phyloP scores from a whole-genome alignment of 2,888 invertebrate species.

The Abscondita cerata region DNA sequence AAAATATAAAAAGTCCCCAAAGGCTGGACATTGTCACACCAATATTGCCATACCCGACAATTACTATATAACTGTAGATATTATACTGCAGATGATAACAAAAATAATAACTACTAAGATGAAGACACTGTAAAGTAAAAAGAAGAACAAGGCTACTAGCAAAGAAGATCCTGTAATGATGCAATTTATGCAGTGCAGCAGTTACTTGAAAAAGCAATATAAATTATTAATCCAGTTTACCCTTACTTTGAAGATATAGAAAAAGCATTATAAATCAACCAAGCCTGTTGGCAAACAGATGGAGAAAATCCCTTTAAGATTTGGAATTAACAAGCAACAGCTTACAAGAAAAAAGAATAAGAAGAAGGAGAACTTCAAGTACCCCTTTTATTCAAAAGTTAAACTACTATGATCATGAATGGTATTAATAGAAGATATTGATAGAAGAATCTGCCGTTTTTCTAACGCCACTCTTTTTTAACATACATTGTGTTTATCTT shows the following conservation, averaged over 20 bases:
- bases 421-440: too few relatives aligned
- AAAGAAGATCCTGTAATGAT: constrained; percentile 5
- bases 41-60: not conserved
- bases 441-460: too few relatives aligned
- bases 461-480: too few relatives aligned
- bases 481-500: too few relatives aligned
- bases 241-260: not conserved
- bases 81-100: not conserved
- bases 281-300: too few relatives aligned
- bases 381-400: too few relatives aligned
- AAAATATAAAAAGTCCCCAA: not conserved
- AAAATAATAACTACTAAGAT: not conserved
- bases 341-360: too few relatives aligned
- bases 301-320: too few relatives aligned
- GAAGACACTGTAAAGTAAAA: not conserved
- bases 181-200: not conserved
- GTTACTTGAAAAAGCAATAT: not conserved
- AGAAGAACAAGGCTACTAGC: not conserved
- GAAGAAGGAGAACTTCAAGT: too few relatives aligned
- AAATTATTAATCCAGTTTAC: not conserved
- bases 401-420: too few relatives aligned
- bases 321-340: too few relatives aligned
- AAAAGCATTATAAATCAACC: too few relatives aligned
- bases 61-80: not conserved
- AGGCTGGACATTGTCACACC: not conserved